phyloP scores from a whole-genome alignment of 2,797 vertebrate species.

The Argyrosomus regius region DNA sequence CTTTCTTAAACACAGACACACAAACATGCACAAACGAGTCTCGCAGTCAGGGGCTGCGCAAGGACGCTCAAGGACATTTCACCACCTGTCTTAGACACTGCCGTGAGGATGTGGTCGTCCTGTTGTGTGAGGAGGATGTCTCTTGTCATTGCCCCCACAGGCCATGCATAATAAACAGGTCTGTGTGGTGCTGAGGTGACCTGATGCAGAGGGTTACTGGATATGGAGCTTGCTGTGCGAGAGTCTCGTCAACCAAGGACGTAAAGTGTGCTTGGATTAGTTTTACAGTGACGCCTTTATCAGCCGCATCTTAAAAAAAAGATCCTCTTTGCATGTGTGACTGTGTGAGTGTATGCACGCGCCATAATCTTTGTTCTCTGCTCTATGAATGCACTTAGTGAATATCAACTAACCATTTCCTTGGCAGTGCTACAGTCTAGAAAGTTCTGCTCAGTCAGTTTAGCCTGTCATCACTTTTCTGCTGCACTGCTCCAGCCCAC shows the following conservation, averaged over 20 bases:
- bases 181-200: slow-evolving; percentile 74
- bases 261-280: slow-evolving; percentile 21
- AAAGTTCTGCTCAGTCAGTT: slow-evolving; percentile 68
- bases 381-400: slow-evolving; percentile 37
- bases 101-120: slow-evolving; percentile 57
- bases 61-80: slow-evolving; percentile 78
- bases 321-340: slow-evolving; percentile 1
- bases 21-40: slow-evolving; percentile 17
- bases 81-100: slow-evolving; percentile 68
- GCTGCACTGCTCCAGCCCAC: slow-evolving; percentile 55
- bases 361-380: slow-evolving; percentile 14
- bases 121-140: slow-evolving; percentile 64
- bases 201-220: slow-evolving; percentile 66
- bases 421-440: slow-evolving; percentile 47
- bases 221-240: slow-evolving; percentile 38
- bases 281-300: slow-evolving; percentile 27
- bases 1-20: slow-evolving; percentile 36
- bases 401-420: slow-evolving; percentile 54
- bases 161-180: slow-evolving; percentile 80
- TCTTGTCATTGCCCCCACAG: slow-evolving; percentile 74
- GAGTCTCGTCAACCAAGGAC: slow-evolving; percentile 33
- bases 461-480: slow-evolving; percentile 67
- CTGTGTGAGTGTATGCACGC: neutral
- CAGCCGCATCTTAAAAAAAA: slow-evolving; percentile 28
- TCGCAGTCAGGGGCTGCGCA: slow-evolving; percentile 50